A percentile compares a stretch with the other conserved stretches of the same genome.
phyloP scores from a whole-genome alignment of 2,888 invertebrate genomes.

The Zaprionus bogoriensis region DNA sequence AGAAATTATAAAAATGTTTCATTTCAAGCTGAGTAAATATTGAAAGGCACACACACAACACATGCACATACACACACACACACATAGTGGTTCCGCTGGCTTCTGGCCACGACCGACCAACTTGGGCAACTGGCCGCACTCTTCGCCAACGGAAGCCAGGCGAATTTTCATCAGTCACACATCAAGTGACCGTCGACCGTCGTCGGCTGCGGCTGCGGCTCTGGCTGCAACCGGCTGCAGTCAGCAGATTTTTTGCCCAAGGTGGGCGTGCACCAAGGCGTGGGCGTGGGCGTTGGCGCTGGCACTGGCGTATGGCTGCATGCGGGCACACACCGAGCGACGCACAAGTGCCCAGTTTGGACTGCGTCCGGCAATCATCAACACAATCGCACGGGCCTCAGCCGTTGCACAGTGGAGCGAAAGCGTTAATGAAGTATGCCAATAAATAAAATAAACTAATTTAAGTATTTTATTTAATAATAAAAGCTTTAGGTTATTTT shows the following conservation, averaged over 20 bases:
- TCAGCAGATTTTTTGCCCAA: slow-evolving; percentile 61
- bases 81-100: slow-evolving; percentile 23
- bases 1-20: slow-evolving; percentile 73
- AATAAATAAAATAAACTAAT: not conserved
- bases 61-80: slow-evolving; percentile 6
- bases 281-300: slow-evolving; percentile 11
- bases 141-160: slow-evolving; percentile 67
- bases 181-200: slow-evolving; percentile 46
- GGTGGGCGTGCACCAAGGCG: slow-evolving; percentile 48
- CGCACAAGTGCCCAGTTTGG: slow-evolving; percentile 31
- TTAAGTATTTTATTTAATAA: not conserved
- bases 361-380: slow-evolving; percentile 45
- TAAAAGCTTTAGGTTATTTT: not conserved
- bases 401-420: slow-evolving; percentile 27
- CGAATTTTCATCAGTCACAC: slow-evolving; percentile 70
- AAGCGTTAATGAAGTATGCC: not conserved
- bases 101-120: slow-evolving; percentile 40
- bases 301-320: not conserved
- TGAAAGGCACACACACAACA: slow-evolving; percentile 31
- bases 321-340: not conserved
- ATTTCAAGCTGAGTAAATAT: slow-evolving; percentile 70
- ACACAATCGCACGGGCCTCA: slow-evolving; percentile 24
- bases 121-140: slow-evolving; percentile 24
- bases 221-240: slow-evolving; percentile 50
- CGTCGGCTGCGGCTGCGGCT: slow-evolving; percentile 11